phyloP scores from a whole-genome alignment of 2,113 vertebrate genomes.

The Plectropomus leopardus region DNA sequence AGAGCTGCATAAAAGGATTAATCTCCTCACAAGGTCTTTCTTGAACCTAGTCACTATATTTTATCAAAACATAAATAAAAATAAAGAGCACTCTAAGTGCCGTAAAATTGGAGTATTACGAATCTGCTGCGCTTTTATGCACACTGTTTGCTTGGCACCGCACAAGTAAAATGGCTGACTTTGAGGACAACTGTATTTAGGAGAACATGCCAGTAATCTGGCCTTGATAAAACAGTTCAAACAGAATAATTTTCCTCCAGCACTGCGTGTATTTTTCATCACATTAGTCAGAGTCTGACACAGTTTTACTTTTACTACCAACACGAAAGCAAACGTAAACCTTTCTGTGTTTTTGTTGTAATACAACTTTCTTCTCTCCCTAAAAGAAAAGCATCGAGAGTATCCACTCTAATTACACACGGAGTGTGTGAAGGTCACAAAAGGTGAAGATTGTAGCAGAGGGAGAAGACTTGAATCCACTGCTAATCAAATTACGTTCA shows the following conservation, averaged over 20 bases:
- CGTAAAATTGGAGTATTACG: not conserved
- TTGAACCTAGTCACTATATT: not conserved
- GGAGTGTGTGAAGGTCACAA: constrained; percentile 33
- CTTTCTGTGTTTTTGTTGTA: not conserved
- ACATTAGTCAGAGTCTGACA: constrained; percentile 32
- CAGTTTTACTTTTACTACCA: constrained; percentile 32
- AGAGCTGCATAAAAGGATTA: not conserved
- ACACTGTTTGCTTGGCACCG: constrained; percentile 47
- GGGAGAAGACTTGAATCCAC: constrained; percentile 11
- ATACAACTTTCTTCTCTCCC: not conserved
- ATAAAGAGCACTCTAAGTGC: constrained; percentile 2
- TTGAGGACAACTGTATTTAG: constrained; percentile 25
- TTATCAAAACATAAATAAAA: not conserved
- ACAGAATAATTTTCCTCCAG: constrained; percentile 22
- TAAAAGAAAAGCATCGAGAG: not conserved
- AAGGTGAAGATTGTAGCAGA: constrained; percentile 33
- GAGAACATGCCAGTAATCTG: constrained; percentile 47
- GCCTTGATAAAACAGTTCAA: constrained; percentile 55
- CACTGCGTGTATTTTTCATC: constrained; percentile 22
- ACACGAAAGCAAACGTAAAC: not conserved
- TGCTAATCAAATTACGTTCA: constrained; percentile 34
- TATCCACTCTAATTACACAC: constrained; percentile 11
- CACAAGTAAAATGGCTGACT: constrained; percentile 25
- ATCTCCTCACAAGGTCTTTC: not conserved
- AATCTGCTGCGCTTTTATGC: constrained; percentile 11